Percentiles rank a stretch among this genome's conserved stretches.
Conservation (phyloP, 2,888 invertebrate species). For the Lobophora halterata region DNA sequence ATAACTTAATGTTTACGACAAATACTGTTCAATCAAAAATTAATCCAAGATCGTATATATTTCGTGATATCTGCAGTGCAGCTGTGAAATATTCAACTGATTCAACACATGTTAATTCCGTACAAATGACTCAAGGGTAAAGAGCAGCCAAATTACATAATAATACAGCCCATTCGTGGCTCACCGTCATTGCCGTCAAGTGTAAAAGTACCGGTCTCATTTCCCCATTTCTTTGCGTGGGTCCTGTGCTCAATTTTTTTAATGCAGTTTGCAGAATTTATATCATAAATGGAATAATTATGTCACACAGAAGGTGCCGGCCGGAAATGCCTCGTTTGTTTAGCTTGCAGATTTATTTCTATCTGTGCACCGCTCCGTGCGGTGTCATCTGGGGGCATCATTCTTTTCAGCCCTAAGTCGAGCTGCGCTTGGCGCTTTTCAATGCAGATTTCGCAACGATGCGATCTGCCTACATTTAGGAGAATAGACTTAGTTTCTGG, state of each 20-base stretch:
- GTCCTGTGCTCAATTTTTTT: conserved; percentile 26
- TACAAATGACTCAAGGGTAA: conserved; percentile 61
- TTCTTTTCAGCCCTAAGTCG: conserved; percentile 53
- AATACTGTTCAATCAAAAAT: conserved; percentile 18
- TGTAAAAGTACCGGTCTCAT: conserved; percentile 39
- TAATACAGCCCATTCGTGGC: conserved; percentile 65
- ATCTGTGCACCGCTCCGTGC: conserved; percentile 52
- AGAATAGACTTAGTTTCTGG: too few relatives aligned
- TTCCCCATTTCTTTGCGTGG: too few relatives aligned
- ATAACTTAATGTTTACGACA: conserved; percentile 7
- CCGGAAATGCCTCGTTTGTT: conserved; percentile 76
- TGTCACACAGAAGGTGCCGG: conserved; percentile 62
- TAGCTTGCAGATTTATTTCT: conserved; percentile 76
- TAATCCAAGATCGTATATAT: conserved; percentile 25
- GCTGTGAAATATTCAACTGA: conserved; percentile 51
- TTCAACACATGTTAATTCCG: conserved; percentile 63
- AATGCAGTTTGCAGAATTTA: too few relatives aligned
- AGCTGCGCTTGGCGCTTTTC: conserved; percentile 60
- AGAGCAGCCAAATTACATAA: conserved; percentile 63
- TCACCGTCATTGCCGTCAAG: conserved; percentile 50
- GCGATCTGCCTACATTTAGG: too few relatives aligned
- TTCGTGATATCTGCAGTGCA: conserved; percentile 53
- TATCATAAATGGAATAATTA: conserved; percentile 48
- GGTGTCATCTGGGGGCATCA: conserved; percentile 74
- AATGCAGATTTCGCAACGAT: conserved; percentile 61